These are phyloP conservation scores for Maconellicoccus hirsutus DNA, from an alignment of 1,140 invertebrate genomes.

Conservation along the genomic window DNA sequence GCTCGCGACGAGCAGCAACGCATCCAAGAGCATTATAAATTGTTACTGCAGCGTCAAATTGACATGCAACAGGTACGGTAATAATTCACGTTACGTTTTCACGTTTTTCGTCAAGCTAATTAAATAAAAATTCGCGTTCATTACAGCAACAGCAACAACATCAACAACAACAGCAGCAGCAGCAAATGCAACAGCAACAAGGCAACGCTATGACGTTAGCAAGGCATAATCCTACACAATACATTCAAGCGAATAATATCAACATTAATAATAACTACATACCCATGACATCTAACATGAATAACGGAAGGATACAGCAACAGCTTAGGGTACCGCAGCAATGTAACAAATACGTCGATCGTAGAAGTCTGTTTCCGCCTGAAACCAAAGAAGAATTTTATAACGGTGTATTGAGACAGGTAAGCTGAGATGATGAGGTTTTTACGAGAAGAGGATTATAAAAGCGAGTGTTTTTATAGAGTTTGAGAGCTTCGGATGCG, in stretches of 20 bases:
- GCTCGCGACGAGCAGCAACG: slow-evolving; percentile 35
- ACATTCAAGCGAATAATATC: slow-evolving; percentile 11
- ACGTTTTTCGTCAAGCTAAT: not conserved
- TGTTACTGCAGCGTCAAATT: slow-evolving; percentile 33
- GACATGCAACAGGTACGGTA: slow-evolving; percentile 27
- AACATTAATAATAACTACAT: slow-evolving; percentile 17
- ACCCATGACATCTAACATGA: not conserved
- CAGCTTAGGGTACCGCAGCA: not conserved
- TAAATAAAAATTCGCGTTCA: not conserved
- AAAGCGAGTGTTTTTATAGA: not conserved
- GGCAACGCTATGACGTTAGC: not conserved
- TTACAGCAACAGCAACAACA: not conserved
- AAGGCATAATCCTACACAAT: not conserved
- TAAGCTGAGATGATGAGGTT: not conserved
- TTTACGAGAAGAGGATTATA: not conserved
- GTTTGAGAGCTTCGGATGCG: not conserved
- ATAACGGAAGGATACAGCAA: not conserved
- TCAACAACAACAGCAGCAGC: not conserved
- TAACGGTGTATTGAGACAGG: slow-evolving; percentile 7
- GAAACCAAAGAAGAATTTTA: slow-evolving; percentile 14
- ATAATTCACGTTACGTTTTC: not conserved
- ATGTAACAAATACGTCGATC: not conserved
- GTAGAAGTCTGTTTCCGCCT: slow-evolving; percentile 17
- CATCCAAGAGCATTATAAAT: slow-evolving; percentile 39
- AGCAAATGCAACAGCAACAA: not conserved